Evolutionary conservation across 1,140 invertebrate species (phyloP), one percentile per base, ranked within the genome.

Genomic region (Melanaphis sacchari): DNA sequence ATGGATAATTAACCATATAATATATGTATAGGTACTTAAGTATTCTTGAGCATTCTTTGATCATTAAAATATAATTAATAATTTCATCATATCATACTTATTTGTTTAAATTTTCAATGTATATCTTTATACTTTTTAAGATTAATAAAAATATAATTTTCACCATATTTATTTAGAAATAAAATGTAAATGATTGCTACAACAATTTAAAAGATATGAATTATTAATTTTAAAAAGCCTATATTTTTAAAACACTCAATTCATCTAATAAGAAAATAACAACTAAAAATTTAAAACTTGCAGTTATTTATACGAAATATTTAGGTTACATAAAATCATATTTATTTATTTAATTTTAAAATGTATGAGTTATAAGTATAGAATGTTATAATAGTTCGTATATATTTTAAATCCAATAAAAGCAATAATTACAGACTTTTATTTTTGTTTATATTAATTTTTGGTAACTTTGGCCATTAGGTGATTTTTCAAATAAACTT

Each of bases 61-160:
- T n/a, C 59, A 76, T 76, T 76, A 76, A 76, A 76, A n/a, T n/a
- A n/a, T 18, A 76, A 76, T 76, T n/a, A 76, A 76, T 76, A 76
- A 76, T n/a, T 66, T n/a, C 59, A 6, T 76, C 59, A 66, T 76
- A n/a, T 18, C 31, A 15, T n/a, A 66, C 59, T 66, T 59, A 59
- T n/a, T 66, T 66, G 59, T 66, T 31, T 66, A n/a, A 66, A n/a
- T 66, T 0, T 66, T n/a, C 15, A 66, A 66, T 66, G 31, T 31
- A 31, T 26, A 59, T 59, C 3, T 66, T 31, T n/a, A 15, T 66
- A 31, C 9, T 66, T 66, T n/a, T 66, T 66, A n/a, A 66, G n/a
- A 76, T 76, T 76, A n/a, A 76, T 36, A 18, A 76, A 49, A 76
- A 76, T 76, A 76, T 76, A 18, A 76, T 76, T 76, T 21, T 18